Evolutionary conservation across 2,888 invertebrate genomes (phyloP), one percentile per base, ranked within the genome.

Genomic region (Apantesis nais): DNA sequence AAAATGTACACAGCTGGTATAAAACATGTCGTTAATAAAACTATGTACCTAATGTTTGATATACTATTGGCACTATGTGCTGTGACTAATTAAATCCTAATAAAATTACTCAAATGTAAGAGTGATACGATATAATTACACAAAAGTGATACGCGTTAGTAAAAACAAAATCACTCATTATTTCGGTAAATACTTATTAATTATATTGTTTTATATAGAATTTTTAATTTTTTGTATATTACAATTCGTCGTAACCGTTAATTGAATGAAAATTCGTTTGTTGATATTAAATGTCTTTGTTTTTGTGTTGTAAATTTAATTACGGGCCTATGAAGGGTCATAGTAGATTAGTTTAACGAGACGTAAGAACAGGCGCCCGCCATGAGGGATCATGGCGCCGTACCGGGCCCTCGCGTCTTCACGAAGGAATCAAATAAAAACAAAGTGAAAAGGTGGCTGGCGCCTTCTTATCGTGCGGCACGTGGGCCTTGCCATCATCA

Each of bases 401-500:
- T 58, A 12, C 78, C 77, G 72, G 79, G 73, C 79, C 77, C 76
- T 68, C 55, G 63, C 34, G 64, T 39, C 64, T 62, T 29, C 39
- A 62, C 73, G 70, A 60, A 73, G 68, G 66, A 67, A 69, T 37
- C 74, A 73, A 78, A 81, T 66, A 83, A 83, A 83, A 74, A 79
- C 77, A 79, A 81, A 74, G 85, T 81, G 83, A 85, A 81, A 76
- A 80, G 83, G 79, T 78, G 85, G 76, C 86, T 87, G 93, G 93
- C 94, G 93, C 93, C 93, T 84, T 82, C 75, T 92, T 93, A 93
- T 93, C 93, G 81, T 67, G 66, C 66, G 85, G 86, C 92, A 91
- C 92, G 90, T 92, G 92, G 88, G 82, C 82, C 82, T 81, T 85
- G 83, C 85, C 85, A 86, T 79, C 81, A 81, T 85, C 86, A 85